A percentile compares a stretch with the other conserved stretches of the same genome.
phyloP scores from a whole-genome alignment of 2,113 vertebrate genomes.

The Nothobranchius kuhntae region DNA sequence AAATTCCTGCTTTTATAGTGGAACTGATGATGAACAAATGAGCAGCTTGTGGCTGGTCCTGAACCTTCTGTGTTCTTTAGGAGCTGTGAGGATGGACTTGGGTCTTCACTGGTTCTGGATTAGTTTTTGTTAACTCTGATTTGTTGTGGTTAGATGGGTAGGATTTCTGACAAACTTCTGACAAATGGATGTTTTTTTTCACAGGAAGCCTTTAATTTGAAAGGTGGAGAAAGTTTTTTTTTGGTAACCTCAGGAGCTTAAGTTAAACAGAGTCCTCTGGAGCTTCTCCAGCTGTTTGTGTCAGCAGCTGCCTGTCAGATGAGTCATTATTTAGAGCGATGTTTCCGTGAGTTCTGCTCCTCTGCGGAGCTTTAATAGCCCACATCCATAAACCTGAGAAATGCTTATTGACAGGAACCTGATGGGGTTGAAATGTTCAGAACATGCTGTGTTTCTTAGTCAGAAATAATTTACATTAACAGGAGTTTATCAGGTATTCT shows the following conservation, averaged over 20 bases:
- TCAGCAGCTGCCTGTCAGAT: conserved; percentile 12
- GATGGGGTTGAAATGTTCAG: not conserved
- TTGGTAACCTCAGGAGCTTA: not conserved
- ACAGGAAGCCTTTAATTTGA: too few species aligned
- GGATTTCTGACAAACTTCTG: too few species aligned
- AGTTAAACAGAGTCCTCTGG: not conserved
- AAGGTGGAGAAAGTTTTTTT: not conserved
- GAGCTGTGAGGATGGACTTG: not conserved
- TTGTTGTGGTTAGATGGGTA: too few species aligned
- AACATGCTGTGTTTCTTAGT: not conserved
- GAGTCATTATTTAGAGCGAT: conserved; percentile 4
- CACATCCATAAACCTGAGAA: conserved; percentile 6
- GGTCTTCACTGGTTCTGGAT: too few species aligned
- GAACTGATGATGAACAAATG: too few species aligned
- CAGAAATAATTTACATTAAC: not conserved
- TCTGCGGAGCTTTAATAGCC: conserved; percentile 6
- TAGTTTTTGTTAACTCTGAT: too few species aligned
- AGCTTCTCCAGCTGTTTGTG: conserved; percentile 7
- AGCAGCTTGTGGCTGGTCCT: too few species aligned
- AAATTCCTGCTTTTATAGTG: too few species aligned
- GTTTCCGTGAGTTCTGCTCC: not conserved
- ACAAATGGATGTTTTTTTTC: too few species aligned
- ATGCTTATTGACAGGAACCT: not conserved
- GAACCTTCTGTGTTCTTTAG: not conserved
- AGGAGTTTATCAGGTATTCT: not conserved